A percentile compares a stretch with the other conserved stretches of the same genome.
Conservation (phyloP, 2,113 vertebrate species). For the Bubalus kerabau region DNA sequence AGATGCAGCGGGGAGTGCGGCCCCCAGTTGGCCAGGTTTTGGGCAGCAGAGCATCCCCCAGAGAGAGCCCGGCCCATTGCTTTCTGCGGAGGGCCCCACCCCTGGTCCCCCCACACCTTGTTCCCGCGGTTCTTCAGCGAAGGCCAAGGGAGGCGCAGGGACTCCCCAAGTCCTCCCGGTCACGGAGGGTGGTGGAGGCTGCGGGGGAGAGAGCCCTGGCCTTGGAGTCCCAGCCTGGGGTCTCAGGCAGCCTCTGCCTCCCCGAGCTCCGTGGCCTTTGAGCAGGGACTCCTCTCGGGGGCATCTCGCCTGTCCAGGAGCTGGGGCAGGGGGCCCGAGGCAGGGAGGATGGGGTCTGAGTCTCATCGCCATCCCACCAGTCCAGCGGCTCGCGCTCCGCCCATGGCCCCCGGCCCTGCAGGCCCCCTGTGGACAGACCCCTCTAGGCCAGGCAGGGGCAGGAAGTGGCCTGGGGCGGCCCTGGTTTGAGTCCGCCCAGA, state of each 20-base stretch:
- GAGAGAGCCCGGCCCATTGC: not conserved
- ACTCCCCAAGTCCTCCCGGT: not conserved
- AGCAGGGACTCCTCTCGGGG: rapidly evolving
- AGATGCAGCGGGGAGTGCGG: rapidly evolving
- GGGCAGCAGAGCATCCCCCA: not conserved
- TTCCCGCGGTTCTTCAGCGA: rapidly evolving
- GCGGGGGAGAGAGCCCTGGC: not conserved
- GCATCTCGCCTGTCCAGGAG: rapidly evolving
- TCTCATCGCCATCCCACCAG: too few species aligned
- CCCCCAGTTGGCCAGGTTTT: not conserved
- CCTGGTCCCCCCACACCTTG: not conserved
- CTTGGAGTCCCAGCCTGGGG: not conserved
- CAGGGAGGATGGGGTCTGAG: rapidly evolving
- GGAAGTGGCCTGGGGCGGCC: not conserved
- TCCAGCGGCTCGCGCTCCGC: rapidly evolving
- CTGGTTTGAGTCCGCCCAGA: not conserved
- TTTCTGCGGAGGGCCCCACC: not conserved
- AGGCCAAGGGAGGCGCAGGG: not conserved
- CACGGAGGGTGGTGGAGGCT: not conserved
- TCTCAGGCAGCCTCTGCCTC: not conserved
- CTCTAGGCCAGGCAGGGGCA: too few species aligned
- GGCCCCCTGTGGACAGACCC: not conserved
- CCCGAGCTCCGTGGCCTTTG: rapidly evolving
- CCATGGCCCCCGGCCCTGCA: not conserved
- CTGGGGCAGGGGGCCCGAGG: not conserved